Evolutionary conservation across 2,113 vertebrate genomes (phyloP).

Genomic region (Lepidothrix coronata): DNA sequence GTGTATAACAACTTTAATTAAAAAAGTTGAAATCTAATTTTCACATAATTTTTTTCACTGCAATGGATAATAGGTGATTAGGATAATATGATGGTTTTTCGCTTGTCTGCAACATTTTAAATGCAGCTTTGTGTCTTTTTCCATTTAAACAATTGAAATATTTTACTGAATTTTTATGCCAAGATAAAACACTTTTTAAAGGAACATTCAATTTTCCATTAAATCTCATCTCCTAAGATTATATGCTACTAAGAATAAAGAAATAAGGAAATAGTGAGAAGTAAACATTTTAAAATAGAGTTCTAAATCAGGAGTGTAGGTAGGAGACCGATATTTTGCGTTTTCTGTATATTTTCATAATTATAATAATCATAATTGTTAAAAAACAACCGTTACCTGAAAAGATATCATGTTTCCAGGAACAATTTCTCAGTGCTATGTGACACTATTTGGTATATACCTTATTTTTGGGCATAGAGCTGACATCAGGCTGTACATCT

Average conservation of each 20-base stretch:
- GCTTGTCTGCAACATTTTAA: not conserved
- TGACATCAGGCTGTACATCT: not conserved
- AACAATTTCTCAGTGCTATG: not conserved
- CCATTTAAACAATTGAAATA: not conserved
- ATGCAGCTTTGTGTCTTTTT: not conserved
- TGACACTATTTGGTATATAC: not conserved
- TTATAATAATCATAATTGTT: not conserved
- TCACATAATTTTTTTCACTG: not conserved
- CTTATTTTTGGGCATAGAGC: not conserved
- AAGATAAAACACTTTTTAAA: not conserved
- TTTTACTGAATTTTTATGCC: not conserved
- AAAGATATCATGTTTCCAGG: not conserved
- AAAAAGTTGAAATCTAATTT: not conserved
- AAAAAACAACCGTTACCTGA: not conserved
- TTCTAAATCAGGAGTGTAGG: not conserved
- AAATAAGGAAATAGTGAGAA: not conserved
- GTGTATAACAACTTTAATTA: accelerated
- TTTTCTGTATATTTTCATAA: not conserved
- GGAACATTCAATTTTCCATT: not conserved
- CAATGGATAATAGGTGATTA: not conserved
- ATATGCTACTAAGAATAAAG: not conserved
- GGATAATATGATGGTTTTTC: not conserved
- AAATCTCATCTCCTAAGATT: not conserved
- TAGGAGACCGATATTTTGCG: not conserved
- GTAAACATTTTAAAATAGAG: not conserved